A percentile compares a stretch with the other conserved stretches of the same genome.
Evolutionary conservation across 2,888 invertebrate genomes (phyloP).

Genomic region (Ramazzottius varieornatus): DNA sequence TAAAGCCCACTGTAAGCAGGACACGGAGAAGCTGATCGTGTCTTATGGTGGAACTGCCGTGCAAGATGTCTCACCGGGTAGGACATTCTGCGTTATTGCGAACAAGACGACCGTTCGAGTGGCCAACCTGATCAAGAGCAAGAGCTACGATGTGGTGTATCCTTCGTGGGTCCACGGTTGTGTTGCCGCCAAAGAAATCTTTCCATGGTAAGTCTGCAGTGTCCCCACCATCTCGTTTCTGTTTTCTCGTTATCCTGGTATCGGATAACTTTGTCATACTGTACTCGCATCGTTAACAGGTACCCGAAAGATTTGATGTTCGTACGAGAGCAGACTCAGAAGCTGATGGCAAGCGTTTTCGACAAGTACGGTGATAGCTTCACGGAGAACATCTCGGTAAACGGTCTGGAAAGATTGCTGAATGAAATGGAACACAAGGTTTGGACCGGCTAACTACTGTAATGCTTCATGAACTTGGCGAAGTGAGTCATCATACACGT

Average conservation of each 20-base stretch:
- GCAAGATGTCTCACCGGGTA: slow-evolving; percentile 32
- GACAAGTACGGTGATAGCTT: slow-evolving; percentile 56
- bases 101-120: slow-evolving; percentile 27
- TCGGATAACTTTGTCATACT: too few species aligned
- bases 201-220: slow-evolving; percentile 21
- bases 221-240: too few species aligned
- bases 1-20: slow-evolving; percentile 22
- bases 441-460: too few species aligned
- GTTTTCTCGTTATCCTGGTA: too few species aligned
- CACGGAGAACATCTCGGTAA: slow-evolving; percentile 31
- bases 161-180: slow-evolving; percentile 40
- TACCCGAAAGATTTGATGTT: too few species aligned
- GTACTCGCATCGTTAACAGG: too few species aligned
- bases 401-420: slow-evolving; percentile 32
- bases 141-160: slow-evolving; percentile 37
- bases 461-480: too few species aligned
- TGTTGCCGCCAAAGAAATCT: slow-evolving; percentile 14
- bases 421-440: slow-evolving; percentile 23
- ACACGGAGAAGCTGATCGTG: slow-evolving; percentile 34
- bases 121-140: slow-evolving; percentile 30
- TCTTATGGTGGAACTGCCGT: slow-evolving; percentile 40
- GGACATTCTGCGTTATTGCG: slow-evolving; percentile 21
- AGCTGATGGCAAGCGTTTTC: slow-evolving; percentile 32
- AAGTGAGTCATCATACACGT: too few species aligned
- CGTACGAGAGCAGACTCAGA: too few species aligned